A percentile compares a stretch with the other conserved stretches of the same genome.
Evolutionary conservation across 2,113 vertebrate species (phyloP).

Genomic region (Synchiropus splendidus): DNA sequence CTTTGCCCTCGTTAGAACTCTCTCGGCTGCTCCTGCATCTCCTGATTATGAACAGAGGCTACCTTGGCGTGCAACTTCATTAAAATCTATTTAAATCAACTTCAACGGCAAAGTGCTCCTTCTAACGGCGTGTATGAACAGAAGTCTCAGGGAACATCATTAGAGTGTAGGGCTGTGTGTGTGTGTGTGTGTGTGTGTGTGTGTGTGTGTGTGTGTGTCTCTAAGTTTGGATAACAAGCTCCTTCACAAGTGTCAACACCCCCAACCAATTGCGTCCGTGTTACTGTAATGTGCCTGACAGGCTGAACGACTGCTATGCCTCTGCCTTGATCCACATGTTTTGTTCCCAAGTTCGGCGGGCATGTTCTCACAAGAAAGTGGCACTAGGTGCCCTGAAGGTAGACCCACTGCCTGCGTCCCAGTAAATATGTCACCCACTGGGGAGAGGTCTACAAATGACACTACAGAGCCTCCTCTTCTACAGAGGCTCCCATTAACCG

Average conservation of each 20-base stretch:
- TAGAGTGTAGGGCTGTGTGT: constrained; percentile 39
- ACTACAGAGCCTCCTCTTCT: constrained; percentile 15
- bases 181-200: constrained; percentile 13
- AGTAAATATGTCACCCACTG: constrained; percentile 44
- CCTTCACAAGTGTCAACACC: constrained; percentile 64
- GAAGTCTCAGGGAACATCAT: constrained; percentile 69
- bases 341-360: constrained; percentile 47
- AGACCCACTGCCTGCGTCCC: constrained; percentile 43
- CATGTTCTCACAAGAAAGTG: constrained; percentile 53
- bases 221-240: constrained; percentile 68
- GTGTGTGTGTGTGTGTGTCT: constrained; percentile 35
- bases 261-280: constrained; percentile 52
- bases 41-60: constrained; percentile 63
- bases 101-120: constrained; percentile 62
- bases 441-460: constrained; percentile 41
- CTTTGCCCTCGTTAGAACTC: constrained; percentile 70
- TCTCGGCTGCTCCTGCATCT: constrained; percentile 50
- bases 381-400: constrained; percentile 42
- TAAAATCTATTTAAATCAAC: constrained; percentile 78
- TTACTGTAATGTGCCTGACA: constrained; percentile 58
- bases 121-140: constrained; percentile 53
- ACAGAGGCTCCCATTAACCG: constrained; percentile 31
- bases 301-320: constrained; percentile 44
- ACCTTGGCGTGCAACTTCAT: constrained; percentile 67
- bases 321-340: constrained; percentile 51